These are phyloP conservation scores for Brachionus plicatilis DNA, from an alignment of 1,140 invertebrate genomes.

Conservation along the genomic window DNA sequence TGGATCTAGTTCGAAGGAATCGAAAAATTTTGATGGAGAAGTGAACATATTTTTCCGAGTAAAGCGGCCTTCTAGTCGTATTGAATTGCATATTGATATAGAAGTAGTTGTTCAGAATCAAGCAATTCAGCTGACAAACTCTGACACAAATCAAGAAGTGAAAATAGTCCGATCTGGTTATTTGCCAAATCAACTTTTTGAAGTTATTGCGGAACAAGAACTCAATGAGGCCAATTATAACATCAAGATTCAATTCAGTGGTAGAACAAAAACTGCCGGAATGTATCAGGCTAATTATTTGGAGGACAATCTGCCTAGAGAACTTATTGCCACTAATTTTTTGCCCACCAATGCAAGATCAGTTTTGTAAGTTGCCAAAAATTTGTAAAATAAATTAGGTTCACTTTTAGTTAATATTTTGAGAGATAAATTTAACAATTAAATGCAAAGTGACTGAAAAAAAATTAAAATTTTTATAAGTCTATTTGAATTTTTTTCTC, in stretches of 20 bases:
- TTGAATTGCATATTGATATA: not conserved
- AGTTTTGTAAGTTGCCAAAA: conserved; percentile 10
- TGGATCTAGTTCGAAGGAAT: not conserved
- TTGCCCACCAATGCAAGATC: not conserved
- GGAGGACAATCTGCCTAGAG: not conserved
- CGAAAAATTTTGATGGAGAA: not conserved
- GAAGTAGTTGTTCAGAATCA: not conserved
- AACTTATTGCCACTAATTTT: conserved; percentile 17
- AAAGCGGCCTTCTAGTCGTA: not conserved
- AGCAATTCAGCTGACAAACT: not conserved
- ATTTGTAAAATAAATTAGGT: too few species aligned
- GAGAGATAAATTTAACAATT: too few species aligned
- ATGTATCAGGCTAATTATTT: not conserved
- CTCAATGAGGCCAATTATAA: not conserved
- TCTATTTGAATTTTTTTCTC: too few species aligned
- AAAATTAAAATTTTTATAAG: too few species aligned
- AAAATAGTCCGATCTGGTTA: not conserved
- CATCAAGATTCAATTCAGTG: not conserved
- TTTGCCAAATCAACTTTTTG: conserved; percentile 20
- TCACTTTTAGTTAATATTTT: too few species aligned
- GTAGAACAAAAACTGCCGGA: not conserved
- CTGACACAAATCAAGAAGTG: not conserved
- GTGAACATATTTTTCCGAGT: not conserved
- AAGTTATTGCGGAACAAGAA: not conserved
- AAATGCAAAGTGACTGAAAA: too few species aligned